These are phyloP conservation scores for Ypsolopha sequella DNA, from an alignment of 2,888 invertebrate genomes.

Conservation along the genomic window DNA sequence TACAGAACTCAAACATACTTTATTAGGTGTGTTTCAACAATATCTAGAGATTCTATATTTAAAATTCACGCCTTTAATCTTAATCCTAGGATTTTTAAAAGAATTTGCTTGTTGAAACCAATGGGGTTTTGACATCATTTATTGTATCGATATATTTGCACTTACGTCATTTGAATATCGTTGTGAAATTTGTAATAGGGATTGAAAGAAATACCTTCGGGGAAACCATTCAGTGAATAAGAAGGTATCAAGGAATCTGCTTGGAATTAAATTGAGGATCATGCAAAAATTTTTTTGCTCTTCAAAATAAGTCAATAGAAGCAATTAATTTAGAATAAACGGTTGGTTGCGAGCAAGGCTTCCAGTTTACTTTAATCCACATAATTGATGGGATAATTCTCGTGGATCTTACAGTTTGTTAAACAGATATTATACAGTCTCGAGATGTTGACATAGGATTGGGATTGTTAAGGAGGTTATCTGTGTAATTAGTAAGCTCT, in stretches of 20 bases:
- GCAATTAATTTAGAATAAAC: not conserved
- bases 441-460: constrained; percentile 55
- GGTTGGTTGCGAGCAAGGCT: not conserved
- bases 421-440: constrained; percentile 24
- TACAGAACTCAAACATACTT: too few relatives aligned
- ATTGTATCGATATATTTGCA: not conserved
- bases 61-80: not conserved
- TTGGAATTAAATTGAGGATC: not conserved
- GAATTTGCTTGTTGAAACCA: not conserved
- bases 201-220: too few relatives aligned
- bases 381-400: constrained; percentile 1
- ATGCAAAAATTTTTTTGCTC: not conserved
- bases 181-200: too few relatives aligned
- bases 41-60: too few relatives aligned
- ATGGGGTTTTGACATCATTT: not conserved
- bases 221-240: too few relatives aligned
- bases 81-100: not conserved
- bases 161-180: too few relatives aligned
- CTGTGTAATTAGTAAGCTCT: constrained; percentile 57
- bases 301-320: not conserved
- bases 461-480: constrained; percentile 49
- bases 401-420: constrained; percentile 23
- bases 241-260: too few relatives aligned
- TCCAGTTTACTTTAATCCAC: not conserved
- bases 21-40: too few relatives aligned